Evolutionary conservation across 2,113 vertebrate species (phyloP).

Genomic region (Vidua chalybeata): DNA sequence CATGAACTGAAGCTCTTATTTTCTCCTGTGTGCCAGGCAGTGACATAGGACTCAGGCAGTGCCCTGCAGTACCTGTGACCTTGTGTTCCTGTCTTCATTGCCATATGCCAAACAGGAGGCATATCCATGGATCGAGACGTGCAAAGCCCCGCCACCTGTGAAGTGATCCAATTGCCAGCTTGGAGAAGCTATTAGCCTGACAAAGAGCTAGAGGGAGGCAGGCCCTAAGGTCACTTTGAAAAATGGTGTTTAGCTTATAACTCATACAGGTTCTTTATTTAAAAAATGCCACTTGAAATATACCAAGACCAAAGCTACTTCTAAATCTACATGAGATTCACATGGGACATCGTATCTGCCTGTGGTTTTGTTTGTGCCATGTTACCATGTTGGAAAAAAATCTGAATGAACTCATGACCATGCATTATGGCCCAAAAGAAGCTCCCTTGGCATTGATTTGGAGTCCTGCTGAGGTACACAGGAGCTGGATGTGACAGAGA

Average conservation of each 20-base stretch:
- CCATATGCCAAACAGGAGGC: neutral
- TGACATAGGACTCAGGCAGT: fast-evolving
- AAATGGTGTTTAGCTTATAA: neutral
- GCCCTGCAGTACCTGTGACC: neutral
- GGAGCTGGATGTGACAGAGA: neutral
- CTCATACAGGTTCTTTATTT: neutral
- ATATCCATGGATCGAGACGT: neutral
- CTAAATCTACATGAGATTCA: neutral
- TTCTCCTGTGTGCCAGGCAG: neutral
- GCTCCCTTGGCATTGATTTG: neutral
- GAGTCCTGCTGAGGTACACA: neutral
- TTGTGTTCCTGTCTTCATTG: fast-evolving
- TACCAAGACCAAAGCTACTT: neutral
- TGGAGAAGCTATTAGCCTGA: neutral
- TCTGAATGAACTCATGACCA: neutral
- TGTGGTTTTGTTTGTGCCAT: neutral
- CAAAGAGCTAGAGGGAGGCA: neutral
- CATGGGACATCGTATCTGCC: neutral
- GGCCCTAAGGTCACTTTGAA: neutral
- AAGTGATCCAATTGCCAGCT: neutral
- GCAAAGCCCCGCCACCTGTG: neutral
- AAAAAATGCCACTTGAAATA: neutral
- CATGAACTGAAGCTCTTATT: neutral
- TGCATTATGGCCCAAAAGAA: neutral
- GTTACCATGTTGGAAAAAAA: neutral